Conservation (phyloP, 2,797 vertebrate species). For the Novumbra hubbsi region DNA sequence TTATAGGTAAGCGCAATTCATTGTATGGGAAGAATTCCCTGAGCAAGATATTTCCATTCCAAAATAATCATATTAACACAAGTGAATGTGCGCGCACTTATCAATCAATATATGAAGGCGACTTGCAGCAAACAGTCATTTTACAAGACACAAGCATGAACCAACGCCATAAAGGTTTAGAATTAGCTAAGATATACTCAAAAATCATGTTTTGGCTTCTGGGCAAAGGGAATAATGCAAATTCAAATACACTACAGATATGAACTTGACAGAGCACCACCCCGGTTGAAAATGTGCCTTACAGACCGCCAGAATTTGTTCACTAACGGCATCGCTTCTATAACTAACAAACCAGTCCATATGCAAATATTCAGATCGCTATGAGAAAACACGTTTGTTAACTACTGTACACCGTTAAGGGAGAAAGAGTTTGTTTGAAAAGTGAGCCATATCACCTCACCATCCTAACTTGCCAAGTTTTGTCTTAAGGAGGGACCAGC, state of each 20-base stretch:
- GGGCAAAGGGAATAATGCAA: not conserved
- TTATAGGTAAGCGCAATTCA: not conserved
- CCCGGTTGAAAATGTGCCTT: not conserved
- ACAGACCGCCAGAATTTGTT: not conserved
- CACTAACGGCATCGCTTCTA: not conserved
- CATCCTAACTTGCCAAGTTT: not conserved
- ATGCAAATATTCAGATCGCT: not conserved
- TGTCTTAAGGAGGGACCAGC: not conserved
- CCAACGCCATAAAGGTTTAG: not conserved
- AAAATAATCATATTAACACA: slow-evolving; percentile 32
- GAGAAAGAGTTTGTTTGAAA: not conserved
- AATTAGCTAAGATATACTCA: not conserved
- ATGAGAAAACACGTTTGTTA: not conserved
- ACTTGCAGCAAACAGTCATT: not conserved
- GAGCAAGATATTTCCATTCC: not conserved
- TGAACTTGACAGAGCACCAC: not conserved
- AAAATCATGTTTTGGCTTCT: not conserved
- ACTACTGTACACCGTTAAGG: not conserved
- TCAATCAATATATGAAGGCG: not conserved
- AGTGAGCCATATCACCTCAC: not conserved
- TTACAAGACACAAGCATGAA: not conserved
- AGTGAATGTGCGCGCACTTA: not conserved
- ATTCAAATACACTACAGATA: not conserved
- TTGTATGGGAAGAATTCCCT: not conserved
- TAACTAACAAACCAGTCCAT: not conserved